Base-by-base conservation (phyloP, 2,113 vertebrate genomes). In the Actenoides lindsayi region DNA sequence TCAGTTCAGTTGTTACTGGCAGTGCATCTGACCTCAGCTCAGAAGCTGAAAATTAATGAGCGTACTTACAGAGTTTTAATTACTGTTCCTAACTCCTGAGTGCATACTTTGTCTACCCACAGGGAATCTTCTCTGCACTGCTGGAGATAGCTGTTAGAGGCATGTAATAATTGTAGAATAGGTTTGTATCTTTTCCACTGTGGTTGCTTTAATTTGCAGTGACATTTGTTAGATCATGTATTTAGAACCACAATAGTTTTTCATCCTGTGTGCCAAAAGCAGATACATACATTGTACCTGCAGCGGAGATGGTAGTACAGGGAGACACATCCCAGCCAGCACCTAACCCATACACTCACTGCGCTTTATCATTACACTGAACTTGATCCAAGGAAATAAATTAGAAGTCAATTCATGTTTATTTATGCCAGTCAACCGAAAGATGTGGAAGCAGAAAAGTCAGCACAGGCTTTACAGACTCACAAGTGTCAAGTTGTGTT, bases 41-140 rank as follows among this genome's bases (percentile, higher is more conserved):
- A 65, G 24, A 91, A 81, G 28, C 65, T 76, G 73, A 94, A 94
- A 95, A 82, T 81, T 92, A 95, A 90, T 82, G 54, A 89, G n/a
- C 33, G 13, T 42, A 65, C 35, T 97, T 94, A 82, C 31, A 75
- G 48, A 42, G 28, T 83, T 95, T 92, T 95, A 95, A 94, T 92
- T 87, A 82, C 48, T 90, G 53, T 71, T 93, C 88, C 75, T 87
- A 84, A 87, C 23, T 89, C 69, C 69, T 42, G 31, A 78, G 25
- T 21, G 19, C 87, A 89, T 92, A 89, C 48, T 91, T 89, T 41
- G 28, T n/a, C 80, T 78, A 14, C 42, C 44, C 73, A 96, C 56
- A 71, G 73, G 85, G 76, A 92, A 88, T 71, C 60, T 85, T 90
- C 50, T 54, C 25, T 81, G 71, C 39, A 16, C 51, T 75, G 35